Conservation (phyloP, 2,113 vertebrate genomes). For the Crotalus helleri region DNA sequence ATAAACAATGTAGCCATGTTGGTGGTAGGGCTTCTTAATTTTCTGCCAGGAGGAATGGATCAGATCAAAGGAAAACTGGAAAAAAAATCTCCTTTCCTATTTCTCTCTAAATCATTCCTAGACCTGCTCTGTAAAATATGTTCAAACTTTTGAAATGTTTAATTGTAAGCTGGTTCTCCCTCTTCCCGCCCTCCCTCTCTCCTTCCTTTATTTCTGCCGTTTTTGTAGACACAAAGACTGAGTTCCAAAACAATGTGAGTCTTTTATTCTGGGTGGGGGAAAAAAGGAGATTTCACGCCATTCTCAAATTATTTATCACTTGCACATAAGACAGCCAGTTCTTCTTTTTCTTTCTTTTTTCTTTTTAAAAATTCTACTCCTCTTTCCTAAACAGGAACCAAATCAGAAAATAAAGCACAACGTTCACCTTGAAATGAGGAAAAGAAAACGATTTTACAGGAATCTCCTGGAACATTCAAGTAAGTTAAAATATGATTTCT, state of each 20-base stretch:
- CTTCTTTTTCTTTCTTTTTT: slow-evolving; percentile 9
- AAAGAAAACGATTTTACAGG: slow-evolving; percentile 71
- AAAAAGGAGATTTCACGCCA: background rate
- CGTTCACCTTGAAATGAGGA: slow-evolving; percentile 69
- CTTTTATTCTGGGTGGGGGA: background rate
- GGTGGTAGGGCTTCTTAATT: slow-evolving; percentile 45
- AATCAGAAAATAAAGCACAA: slow-evolving; percentile 72
- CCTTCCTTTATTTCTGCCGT: slow-evolving; percentile 29
- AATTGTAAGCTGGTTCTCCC: slow-evolving; percentile 24
- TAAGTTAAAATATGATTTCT: slow-evolving; percentile 70
- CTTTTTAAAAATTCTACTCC: slow-evolving; percentile 15
- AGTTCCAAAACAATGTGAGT: background rate
- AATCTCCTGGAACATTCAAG: slow-evolving; percentile 71
- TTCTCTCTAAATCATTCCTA: slow-evolving; percentile 56
- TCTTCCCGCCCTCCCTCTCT: background rate
- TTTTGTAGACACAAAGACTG: slow-evolving; percentile 48
- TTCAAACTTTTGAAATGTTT: slow-evolving; percentile 23
- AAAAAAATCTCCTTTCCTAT: slow-evolving; percentile 30
- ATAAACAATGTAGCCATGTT: slow-evolving; percentile 50
- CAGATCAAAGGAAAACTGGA: slow-evolving; percentile 56
- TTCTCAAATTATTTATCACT: background rate
- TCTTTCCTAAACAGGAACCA: slow-evolving; percentile 65
- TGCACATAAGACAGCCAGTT: slow-evolving; percentile 24
- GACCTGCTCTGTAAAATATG: slow-evolving; percentile 57
- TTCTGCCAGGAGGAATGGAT: slow-evolving; percentile 59